These are phyloP conservation scores for Amniataba percoides DNA, from an alignment of 2,797 vertebrate genomes.

Conservation along the genomic window DNA sequence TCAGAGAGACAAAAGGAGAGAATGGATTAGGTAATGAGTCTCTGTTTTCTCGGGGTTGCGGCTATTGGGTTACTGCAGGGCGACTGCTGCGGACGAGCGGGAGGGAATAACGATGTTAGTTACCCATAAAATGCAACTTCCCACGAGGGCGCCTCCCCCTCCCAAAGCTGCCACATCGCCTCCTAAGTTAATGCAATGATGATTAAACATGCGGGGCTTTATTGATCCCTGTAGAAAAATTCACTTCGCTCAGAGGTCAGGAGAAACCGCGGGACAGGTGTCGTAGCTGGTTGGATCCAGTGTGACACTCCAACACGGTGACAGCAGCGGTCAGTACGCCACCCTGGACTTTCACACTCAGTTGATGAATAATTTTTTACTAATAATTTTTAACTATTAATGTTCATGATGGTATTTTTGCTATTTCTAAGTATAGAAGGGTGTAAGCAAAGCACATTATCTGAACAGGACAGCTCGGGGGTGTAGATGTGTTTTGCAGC, in stretches of 20 bases:
- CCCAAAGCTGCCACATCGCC: constrained; percentile 27
- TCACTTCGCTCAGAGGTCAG: constrained; percentile 22
- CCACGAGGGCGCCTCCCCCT: constrained; percentile 32
- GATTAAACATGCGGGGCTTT: constrained; percentile 46
- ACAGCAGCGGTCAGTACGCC: neutral
- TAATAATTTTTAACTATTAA: too few relatives aligned
- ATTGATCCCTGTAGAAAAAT: constrained; percentile 55
- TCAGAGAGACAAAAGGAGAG: constrained; percentile 31
- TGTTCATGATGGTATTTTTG: too few relatives aligned
- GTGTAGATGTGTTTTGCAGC: too few relatives aligned
- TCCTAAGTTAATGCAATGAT: constrained; percentile 50
- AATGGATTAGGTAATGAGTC: constrained; percentile 51
- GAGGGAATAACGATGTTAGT: constrained; percentile 35
- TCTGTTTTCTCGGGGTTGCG: constrained; percentile 37
- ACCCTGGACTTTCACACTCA: neutral
- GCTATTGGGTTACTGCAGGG: constrained; percentile 49
- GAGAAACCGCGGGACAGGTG: constrained; percentile 15
- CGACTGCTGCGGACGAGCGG: constrained; percentile 50
- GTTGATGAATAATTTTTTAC: neutral
- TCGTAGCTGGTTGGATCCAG: neutral
- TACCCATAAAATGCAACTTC: constrained; percentile 51
- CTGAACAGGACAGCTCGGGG: too few relatives aligned
- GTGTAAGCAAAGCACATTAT: too few relatives aligned
- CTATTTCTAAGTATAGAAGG: too few relatives aligned
- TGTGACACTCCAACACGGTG: neutral